These are phyloP conservation scores for Zosterops japonicus DNA, from an alignment of 2,113 vertebrate species.

Conservation along the genomic window DNA sequence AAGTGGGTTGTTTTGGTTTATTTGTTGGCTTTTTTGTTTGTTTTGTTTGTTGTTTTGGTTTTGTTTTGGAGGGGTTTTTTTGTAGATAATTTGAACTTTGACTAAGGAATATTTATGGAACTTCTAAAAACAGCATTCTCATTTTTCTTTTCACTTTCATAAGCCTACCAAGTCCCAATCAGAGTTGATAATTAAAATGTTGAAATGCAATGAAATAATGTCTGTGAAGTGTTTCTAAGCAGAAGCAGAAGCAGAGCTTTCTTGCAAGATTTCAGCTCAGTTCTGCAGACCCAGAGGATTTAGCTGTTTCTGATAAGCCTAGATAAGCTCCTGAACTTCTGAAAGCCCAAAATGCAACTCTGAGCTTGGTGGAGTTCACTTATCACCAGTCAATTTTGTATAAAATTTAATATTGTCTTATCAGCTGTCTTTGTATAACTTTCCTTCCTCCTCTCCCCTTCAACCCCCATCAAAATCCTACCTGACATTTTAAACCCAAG, in stretches of 20 bases:
- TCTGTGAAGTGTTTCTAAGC: neutral
- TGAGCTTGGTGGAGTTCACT: neutral
- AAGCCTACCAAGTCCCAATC: neutral
- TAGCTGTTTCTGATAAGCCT: neutral
- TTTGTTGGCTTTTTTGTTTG: neutral
- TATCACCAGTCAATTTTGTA: neutral
- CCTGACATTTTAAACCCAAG: neutral
- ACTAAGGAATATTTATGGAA: neutral
- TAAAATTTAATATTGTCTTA: neutral
- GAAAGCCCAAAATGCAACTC: neutral
- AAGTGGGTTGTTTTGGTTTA: neutral
- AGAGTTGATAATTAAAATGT: neutral
- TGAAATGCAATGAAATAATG: neutral
- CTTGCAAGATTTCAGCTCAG: neutral
- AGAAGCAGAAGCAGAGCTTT: neutral
- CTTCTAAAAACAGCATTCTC: neutral
- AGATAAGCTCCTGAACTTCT: constrained; percentile 7
- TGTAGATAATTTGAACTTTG: neutral
- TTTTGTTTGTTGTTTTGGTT: neutral
- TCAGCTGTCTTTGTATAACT: neutral
- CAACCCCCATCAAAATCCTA: neutral
- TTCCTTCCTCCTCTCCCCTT: neutral
- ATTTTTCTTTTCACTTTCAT: constrained; percentile 19
- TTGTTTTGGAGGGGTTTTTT: neutral
- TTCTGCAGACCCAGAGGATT: neutral